phyloP scores from a whole-genome alignment of 2,797 vertebrate species.

The Argya squamiceps region DNA sequence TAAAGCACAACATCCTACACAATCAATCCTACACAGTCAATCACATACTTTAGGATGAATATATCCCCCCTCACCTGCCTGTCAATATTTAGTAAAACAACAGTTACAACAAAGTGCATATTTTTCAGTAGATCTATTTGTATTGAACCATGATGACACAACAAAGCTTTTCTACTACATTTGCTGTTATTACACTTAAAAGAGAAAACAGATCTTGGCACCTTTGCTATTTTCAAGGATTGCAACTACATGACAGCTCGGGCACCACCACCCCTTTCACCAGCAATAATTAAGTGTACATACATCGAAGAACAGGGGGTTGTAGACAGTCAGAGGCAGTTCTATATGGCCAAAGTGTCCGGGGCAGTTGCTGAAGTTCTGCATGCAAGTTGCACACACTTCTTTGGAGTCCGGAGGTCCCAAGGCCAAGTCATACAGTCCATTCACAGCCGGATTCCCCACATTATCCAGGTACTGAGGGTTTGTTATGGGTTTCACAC shows the following conservation, averaged over 20 bases:
- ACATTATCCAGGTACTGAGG: slow-evolving; percentile 85
- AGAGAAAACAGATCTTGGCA: background rate
- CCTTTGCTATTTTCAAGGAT: background rate
- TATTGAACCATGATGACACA: background rate
- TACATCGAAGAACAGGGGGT: slow-evolving; percentile 94
- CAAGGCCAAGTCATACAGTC: slow-evolving; percentile 91
- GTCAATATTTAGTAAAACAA: background rate
- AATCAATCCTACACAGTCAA: too few relatives aligned
- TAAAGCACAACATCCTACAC: background rate
- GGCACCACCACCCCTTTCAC: background rate
- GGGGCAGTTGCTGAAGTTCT: slow-evolving; percentile 89
- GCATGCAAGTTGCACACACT: slow-evolving; percentile 91
- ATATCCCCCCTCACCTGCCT: background rate
- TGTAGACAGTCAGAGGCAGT: slow-evolving; percentile 91
- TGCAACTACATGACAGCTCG: background rate
- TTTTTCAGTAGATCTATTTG: background rate
- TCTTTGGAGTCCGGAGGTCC: slow-evolving; percentile 90
- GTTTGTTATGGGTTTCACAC: slow-evolving; percentile 89
- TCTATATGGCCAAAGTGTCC: slow-evolving; percentile 93
- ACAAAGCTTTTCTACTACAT: background rate
- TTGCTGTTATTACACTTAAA: background rate
- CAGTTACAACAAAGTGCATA: fast-evolving
- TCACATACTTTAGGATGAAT: background rate
- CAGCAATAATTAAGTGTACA: slow-evolving; percentile 26
- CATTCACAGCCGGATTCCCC: slow-evolving; percentile 86